Conservation (phyloP, 2,888 invertebrate species). For the Cetonia aurata region DNA sequence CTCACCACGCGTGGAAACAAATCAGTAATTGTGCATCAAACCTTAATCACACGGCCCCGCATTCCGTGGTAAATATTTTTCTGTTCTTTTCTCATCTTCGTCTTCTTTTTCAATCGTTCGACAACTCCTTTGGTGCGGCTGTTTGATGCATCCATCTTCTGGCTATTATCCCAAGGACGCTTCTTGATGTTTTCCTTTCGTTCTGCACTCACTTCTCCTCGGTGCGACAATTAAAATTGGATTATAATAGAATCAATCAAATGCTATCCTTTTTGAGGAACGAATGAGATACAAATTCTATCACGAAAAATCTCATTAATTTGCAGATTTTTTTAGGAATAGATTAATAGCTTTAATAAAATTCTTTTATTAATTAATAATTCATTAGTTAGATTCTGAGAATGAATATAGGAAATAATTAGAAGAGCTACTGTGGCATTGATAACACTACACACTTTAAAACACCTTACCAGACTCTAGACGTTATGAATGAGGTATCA, state of each 20-base stretch:
- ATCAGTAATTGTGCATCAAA: slow-evolving; percentile 64
- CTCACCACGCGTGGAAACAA: slow-evolving; percentile 63
- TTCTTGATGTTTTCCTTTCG: slow-evolving; percentile 26
- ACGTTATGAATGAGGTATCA: too few species aligned
- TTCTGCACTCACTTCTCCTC: background rate
- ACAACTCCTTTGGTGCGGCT: slow-evolving; percentile 4
- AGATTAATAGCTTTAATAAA: too few species aligned
- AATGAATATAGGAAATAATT: too few species aligned
- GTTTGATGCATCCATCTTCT: slow-evolving; percentile 24
- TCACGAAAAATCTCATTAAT: too few species aligned
- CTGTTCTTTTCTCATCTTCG: slow-evolving; percentile 39
- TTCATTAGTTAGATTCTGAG: too few species aligned
- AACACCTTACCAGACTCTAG: too few species aligned
- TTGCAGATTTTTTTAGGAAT: too few species aligned
- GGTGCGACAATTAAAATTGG: slow-evolving; percentile 36
- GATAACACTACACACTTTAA: too few species aligned
- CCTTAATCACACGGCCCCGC: slow-evolving; percentile 54
- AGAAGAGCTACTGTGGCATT: too few species aligned
- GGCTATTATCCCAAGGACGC: slow-evolving; percentile 40
- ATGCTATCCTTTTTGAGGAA: too few species aligned
- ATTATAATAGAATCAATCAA: slow-evolving; percentile 22
- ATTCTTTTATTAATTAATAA: too few species aligned
- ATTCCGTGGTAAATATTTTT: slow-evolving; percentile 47
- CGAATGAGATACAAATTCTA: too few species aligned
- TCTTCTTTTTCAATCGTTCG: slow-evolving; percentile 35